Evolutionary conservation across 35 echinoderm and acorn worm genomes (phyloP).

Genomic region (Anneissia japonica): DNA sequence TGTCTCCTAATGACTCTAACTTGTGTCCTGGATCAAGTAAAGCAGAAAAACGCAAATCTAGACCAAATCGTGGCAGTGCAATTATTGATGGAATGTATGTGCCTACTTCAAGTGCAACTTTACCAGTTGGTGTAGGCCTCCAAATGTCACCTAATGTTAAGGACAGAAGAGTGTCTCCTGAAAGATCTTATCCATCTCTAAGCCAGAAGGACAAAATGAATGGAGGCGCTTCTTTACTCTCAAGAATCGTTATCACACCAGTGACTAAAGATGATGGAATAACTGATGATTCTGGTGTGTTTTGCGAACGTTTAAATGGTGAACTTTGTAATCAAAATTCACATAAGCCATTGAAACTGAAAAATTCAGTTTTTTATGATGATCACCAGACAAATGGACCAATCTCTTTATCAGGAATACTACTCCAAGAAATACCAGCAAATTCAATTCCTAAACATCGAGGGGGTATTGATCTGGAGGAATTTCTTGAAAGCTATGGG

Average conservation of each 20-base stretch:
- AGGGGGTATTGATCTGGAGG: constrained; percentile 19
- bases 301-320: background rate
- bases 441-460: background rate
- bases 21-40: background rate
- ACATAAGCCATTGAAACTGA: background rate
- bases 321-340: background rate
- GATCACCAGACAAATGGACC: background rate
- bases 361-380: background rate
- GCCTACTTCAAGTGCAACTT: background rate
- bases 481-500: constrained; percentile 44
- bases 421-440: background rate
- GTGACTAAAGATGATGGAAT: background rate
- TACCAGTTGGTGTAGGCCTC: background rate
- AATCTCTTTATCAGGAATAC: background rate
- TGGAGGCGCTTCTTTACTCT: background rate
- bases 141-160: background rate
- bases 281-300: background rate
- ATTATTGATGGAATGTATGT: background rate
- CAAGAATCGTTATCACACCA: background rate
- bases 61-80: background rate
- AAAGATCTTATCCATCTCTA: background rate
- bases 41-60: background rate
- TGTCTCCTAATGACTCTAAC: background rate
- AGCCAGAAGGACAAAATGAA: background rate
- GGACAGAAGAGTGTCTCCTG: background rate